A percentile compares a stretch with the other conserved stretches of the same genome.
Evolutionary conservation across 2,888 invertebrate genomes (phyloP).

Genomic region (Flexamia atlantica): DNA sequence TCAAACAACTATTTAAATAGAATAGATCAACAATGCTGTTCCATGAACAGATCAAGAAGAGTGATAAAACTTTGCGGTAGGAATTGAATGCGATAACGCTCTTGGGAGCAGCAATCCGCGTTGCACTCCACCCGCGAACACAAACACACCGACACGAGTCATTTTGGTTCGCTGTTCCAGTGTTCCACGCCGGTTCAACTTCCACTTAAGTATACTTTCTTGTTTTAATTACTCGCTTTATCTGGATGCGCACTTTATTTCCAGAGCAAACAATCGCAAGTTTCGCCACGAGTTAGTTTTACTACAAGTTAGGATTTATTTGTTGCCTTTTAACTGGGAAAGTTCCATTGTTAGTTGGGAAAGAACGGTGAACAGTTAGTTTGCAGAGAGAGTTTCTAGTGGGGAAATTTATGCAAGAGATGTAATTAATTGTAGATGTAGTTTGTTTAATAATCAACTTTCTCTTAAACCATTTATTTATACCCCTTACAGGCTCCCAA

Average conservation of each 20-base stretch:
- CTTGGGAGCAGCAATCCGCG: not conserved
- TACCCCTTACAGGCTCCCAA: too few species aligned
- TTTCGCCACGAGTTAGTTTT: not conserved
- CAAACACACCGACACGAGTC: constrained; percentile 33
- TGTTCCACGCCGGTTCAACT: not conserved
- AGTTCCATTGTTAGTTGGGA: not conserved
- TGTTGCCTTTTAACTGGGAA: not conserved
- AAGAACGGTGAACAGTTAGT: not conserved
- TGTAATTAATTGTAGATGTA: too few species aligned
- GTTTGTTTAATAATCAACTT: too few species aligned
- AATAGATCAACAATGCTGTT: not conserved
- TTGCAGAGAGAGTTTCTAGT: not conserved
- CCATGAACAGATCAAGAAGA: not conserved
- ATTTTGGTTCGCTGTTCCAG: not conserved
- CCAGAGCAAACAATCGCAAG: not conserved
- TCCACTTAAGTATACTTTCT: constrained; percentile 24
- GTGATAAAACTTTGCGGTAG: not conserved
- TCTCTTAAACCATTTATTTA: too few species aligned
- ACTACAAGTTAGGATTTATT: not conserved
- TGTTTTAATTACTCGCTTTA: constrained; percentile 26
- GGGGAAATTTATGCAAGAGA: not conserved
- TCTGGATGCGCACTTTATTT: constrained; percentile 23
- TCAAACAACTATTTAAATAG: not conserved
- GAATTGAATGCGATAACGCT: not conserved
- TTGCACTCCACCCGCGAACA: not conserved